Evolutionary conservation across 1,140 invertebrate genomes (phyloP).

Genomic region (Drosophila sp.): DNA sequence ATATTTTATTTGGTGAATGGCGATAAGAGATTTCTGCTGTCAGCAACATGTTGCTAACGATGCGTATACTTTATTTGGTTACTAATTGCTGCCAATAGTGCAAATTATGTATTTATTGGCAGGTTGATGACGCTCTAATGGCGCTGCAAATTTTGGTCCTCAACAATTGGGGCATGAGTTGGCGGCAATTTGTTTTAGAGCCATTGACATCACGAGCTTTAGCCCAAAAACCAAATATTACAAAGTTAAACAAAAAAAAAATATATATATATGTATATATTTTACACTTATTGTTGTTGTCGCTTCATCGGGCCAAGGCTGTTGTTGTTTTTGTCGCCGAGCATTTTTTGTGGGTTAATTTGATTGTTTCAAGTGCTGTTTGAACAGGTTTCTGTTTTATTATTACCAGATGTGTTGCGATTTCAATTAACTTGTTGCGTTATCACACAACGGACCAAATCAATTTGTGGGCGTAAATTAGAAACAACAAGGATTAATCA

Average conservation of each 20-base stretch:
- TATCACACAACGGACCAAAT: slow-evolving; percentile 25
- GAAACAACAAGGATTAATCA: not conserved
- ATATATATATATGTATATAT: too few species aligned
- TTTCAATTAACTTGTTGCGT: slow-evolving; percentile 18
- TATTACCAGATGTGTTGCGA: slow-evolving; percentile 10
- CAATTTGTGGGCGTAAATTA: slow-evolving; percentile 2
- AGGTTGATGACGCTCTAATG: slow-evolving; percentile 7
- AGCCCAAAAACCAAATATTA: slow-evolving; percentile 22
- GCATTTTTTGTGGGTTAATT: slow-evolving; percentile 49
- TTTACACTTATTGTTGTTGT: slow-evolving; percentile 9
- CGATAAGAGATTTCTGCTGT: slow-evolving; percentile 48
- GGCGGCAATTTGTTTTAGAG: slow-evolving; percentile 20
- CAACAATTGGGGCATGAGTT: slow-evolving; percentile 47
- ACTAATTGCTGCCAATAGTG: slow-evolving; percentile 32
- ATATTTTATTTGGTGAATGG: slow-evolving; percentile 13
- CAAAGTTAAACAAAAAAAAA: not conserved
- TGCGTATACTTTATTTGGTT: slow-evolving; percentile 63
- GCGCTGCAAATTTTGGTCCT: slow-evolving; percentile 23
- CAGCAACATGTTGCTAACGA: slow-evolving; percentile 49
- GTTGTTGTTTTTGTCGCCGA: slow-evolving; percentile 12
- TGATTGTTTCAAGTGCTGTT: slow-evolving; percentile 42
- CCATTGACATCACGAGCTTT: slow-evolving; percentile 33
- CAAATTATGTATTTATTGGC: slow-evolving; percentile 26
- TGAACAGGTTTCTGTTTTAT: slow-evolving; percentile 49
- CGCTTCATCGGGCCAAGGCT: slow-evolving; percentile 48